A percentile compares a stretch with the other conserved stretches of the same genome.
Evolutionary conservation across 1,140 invertebrate genomes (phyloP).

Genomic region (Spodoptera litura): DNA sequence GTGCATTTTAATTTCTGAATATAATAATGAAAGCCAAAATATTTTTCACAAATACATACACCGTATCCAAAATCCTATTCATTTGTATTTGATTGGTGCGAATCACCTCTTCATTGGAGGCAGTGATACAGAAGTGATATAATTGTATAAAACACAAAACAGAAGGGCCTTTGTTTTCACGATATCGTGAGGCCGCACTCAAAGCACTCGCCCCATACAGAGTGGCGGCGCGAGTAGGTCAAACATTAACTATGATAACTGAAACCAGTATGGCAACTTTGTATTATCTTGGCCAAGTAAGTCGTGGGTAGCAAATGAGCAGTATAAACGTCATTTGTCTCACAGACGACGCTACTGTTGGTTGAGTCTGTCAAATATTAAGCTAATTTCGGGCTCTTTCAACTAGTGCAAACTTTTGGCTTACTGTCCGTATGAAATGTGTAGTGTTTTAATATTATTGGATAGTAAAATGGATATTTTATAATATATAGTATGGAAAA

Average conservation of each 20-base stretch:
- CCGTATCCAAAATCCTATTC: too few relatives aligned
- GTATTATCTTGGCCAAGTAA: slow-evolving; percentile 41
- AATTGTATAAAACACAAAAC: slow-evolving; percentile 14
- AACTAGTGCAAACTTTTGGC: not conserved
- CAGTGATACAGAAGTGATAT: slow-evolving; percentile 5
- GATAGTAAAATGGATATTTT: too few relatives aligned
- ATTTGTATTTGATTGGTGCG: not conserved
- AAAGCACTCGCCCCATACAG: slow-evolving; percentile 15
- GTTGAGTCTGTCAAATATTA: slow-evolving; percentile 7
- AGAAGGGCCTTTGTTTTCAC: slow-evolving; percentile 28
- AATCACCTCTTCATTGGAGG: not conserved
- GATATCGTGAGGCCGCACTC: slow-evolving; percentile 28
- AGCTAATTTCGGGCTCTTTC: not conserved
- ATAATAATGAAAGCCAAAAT: too few relatives aligned
- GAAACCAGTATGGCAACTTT: slow-evolving; percentile 43
- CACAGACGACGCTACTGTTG: not conserved
- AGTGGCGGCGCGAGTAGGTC: slow-evolving; percentile 50
- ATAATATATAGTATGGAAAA: too few relatives aligned
- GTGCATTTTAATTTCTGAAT: too few relatives aligned
- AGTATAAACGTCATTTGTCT: slow-evolving; percentile 36
- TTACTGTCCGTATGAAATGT: not conserved
- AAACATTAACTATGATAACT: slow-evolving; percentile 52
- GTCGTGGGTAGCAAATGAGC: slow-evolving; percentile 28
- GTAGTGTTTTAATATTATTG: too few relatives aligned
- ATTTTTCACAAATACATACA: too few relatives aligned